phyloP scores from a whole-genome alignment of 2,888 invertebrate species.

The Agriopis marginaria region DNA sequence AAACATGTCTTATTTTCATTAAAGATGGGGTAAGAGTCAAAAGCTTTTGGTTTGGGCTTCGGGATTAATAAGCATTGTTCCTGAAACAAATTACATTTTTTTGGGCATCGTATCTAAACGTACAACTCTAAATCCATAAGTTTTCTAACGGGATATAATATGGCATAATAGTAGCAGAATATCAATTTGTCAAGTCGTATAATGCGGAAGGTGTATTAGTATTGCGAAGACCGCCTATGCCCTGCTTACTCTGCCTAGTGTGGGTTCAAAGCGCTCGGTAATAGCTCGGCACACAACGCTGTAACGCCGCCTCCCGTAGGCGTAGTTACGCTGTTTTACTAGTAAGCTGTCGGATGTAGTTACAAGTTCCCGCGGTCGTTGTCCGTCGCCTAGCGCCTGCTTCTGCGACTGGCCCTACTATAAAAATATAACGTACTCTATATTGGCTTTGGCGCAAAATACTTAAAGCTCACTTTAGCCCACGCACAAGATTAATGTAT shows the following conservation, averaged over 20 bases:
- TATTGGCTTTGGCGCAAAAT: slow-evolving; percentile 75
- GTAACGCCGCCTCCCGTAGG: slow-evolving; percentile 50
- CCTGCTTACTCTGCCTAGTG: slow-evolving; percentile 63
- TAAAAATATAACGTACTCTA: slow-evolving; percentile 40
- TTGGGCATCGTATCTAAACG: not conserved
- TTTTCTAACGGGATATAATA: not conserved
- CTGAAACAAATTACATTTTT: not conserved
- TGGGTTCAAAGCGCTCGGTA: slow-evolving; percentile 75
- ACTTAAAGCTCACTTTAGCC: slow-evolving; percentile 35
- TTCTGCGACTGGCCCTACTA: slow-evolving; percentile 73
- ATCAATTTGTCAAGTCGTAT: slow-evolving; percentile 43
- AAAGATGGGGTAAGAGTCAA: not conserved
- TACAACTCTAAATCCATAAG: no score
- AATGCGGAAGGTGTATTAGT: slow-evolving; percentile 71
- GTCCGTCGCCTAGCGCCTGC: slow-evolving; percentile 65
- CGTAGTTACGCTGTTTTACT: slow-evolving; percentile 68
- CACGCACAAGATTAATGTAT: slow-evolving; percentile 2
- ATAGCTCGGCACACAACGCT: slow-evolving; percentile 54
- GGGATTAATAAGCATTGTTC: not conserved
- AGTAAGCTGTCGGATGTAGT: slow-evolving; percentile 75
- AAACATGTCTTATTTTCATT: no score
- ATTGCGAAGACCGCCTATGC: slow-evolving; percentile 68
- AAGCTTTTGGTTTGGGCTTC: not conserved
- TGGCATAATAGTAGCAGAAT: slow-evolving; percentile 12
- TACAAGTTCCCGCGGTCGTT: slow-evolving; percentile 86